phyloP scores from a whole-genome alignment of 2,113 vertebrate genomes.

The Pygoscelis adeliae region DNA sequence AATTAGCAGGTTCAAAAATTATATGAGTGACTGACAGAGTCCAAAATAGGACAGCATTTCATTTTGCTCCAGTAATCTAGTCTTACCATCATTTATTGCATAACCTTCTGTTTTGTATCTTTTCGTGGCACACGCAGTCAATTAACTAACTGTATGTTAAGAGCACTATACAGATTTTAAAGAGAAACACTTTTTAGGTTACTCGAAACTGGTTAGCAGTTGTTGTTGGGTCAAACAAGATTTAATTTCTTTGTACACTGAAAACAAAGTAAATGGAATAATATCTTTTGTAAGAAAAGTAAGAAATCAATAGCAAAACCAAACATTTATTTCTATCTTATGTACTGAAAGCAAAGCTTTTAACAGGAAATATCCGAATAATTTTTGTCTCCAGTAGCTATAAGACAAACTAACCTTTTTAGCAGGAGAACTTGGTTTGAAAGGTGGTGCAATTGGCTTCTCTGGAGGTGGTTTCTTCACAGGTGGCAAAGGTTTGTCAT shows the following conservation, averaged over 20 bases:
- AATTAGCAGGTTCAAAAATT: not conserved
- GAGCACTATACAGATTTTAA: not conserved
- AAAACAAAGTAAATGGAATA: not conserved
- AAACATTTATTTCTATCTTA: not conserved
- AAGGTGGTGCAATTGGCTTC: slow-evolving; percentile 57
- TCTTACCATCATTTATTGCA: not conserved
- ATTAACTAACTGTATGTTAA: not conserved
- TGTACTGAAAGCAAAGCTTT: not conserved
- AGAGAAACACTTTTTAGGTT: not conserved
- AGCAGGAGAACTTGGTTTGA: slow-evolving; percentile 86
- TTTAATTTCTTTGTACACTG: not conserved
- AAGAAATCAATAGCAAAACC: not conserved
- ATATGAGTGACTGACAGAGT: not conserved
- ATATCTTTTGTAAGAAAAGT: not conserved
- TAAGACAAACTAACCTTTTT: slow-evolving; percentile 77
- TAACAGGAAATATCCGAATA: not conserved
- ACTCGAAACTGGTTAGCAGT: not conserved
- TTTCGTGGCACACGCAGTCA: not conserved
- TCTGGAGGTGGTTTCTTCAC: slow-evolving; percentile 52
- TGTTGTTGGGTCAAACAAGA: not conserved
- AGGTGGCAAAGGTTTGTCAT: slow-evolving; percentile 74
- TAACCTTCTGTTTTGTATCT: not conserved
- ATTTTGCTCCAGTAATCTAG: not conserved
- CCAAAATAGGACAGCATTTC: not conserved
- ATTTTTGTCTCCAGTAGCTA: not conserved